Base-by-base conservation (phyloP, 2,797 vertebrate species). In the Ctenopoma multispine region DNA sequence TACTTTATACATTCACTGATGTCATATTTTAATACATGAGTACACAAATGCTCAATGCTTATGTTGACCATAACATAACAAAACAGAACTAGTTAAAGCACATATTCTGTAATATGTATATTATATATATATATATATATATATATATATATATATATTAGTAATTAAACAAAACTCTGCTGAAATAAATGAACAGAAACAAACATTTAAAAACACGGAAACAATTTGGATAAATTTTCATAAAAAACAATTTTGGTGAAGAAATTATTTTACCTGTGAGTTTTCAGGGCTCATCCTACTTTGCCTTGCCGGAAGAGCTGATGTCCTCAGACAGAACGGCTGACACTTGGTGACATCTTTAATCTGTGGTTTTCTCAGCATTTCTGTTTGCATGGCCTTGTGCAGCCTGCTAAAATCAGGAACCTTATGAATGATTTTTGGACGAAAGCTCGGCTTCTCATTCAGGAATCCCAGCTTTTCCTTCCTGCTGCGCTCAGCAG, bases 341-440 rank as follows among this genome's bases (percentile, higher is more conserved):
- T 96, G 95, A 91, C 86, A 98, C 72, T 47, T 93, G n/a, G 94
- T 97, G 34, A 81, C 78, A 59, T 96, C 95, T 87, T 83, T 92
- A 58, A 65, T 88, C 77, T 94, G 93, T 49, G 87, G 81, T 82
- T 83, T 95, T 46, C 82, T 91, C 79, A 90, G 56, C 3, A 79
- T 87, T 86, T 93, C 91, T 74, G 82, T 95, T 87, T 96, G 96
- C 82, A 98, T 94, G 2, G 92, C 92, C 89, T 89, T 93, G 81
- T 97, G 95, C 70, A 98, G 92, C 83, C 75, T 87, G 62, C 93
- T 91, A 81, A 97, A 97, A 82, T 99, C 94, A 0, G 97, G 98
- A 55, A 97, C 82, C 7, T 81, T 75, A 4, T 89, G 75, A 64
- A 95, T 96, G 84, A 96, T 97, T 77, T 84, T 94, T 69, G 97